Evolutionary conservation across 2,888 invertebrate species (phyloP).

Genomic region (Pyrocoelia pectoralis): DNA sequence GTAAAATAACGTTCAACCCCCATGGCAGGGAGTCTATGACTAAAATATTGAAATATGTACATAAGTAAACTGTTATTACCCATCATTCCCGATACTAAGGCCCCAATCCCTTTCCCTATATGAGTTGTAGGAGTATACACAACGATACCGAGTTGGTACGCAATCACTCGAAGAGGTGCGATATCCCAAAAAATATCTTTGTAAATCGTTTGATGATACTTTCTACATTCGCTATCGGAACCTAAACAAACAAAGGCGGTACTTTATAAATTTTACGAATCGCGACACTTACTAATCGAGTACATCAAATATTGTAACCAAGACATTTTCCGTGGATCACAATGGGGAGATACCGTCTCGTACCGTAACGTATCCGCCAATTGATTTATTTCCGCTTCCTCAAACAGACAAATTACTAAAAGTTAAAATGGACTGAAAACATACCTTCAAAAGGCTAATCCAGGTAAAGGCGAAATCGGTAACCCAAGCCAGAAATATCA

Average conservation of each 20-base stretch:
- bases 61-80: conserved; percentile 6
- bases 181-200: conserved; percentile 31
- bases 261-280: not conserved
- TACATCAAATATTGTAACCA: conserved; percentile 24
- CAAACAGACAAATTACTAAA: not conserved
- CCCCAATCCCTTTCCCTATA: conserved; percentile 27
- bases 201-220: conserved; percentile 25
- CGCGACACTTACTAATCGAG: conserved; percentile 24
- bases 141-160: conserved; percentile 31
- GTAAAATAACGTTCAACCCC: conserved; percentile 25
- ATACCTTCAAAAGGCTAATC: conserved; percentile 35
- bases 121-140: conserved; percentile 30
- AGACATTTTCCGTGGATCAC: conserved; percentile 35
- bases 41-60: not conserved
- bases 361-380: conserved; percentile 30
- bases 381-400: conserved; percentile 38
- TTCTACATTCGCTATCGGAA: conserved; percentile 23
- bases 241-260: conserved; percentile 12
- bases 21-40: conserved; percentile 24
- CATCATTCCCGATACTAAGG: conserved; percentile 25
- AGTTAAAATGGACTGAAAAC: too few relatives aligned
- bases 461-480: conserved; percentile 37
- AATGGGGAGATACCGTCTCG: conserved; percentile 25
- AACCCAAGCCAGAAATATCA: conserved; percentile 37
- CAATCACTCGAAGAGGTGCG: conserved; percentile 30